A percentile compares a stretch with the other conserved stretches of the same genome.
Conservation (phyloP, 1,140 invertebrate genomes). For the Eurosta solidaginis region DNA sequence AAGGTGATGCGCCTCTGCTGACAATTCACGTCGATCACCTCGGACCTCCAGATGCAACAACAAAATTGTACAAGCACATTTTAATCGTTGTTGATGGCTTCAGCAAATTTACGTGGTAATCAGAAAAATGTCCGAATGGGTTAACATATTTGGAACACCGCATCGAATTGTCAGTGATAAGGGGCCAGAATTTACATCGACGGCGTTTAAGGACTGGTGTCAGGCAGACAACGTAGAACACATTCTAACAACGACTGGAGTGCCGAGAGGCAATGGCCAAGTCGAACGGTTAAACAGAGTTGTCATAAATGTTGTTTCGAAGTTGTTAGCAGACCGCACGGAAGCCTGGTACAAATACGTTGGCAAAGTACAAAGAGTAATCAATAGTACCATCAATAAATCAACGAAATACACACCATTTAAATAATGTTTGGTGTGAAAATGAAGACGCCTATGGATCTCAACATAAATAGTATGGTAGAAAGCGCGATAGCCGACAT, state of each 20-base stretch:
- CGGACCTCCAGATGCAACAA: conserved; percentile 43
- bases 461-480: too few relatives aligned
- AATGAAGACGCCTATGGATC: neutral
- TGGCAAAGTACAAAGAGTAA: neutral
- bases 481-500: too few relatives aligned
- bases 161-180: conserved; percentile 37
- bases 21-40: conserved; percentile 35
- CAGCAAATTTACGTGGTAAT: conserved; percentile 43
- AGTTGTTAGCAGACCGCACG: neutral
- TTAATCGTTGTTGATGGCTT: conserved; percentile 44
- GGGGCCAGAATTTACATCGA: conserved; percentile 37
- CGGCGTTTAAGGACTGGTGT: conserved; percentile 44
- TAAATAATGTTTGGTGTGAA: conserved; percentile 14
- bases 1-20: conserved; percentile 39
- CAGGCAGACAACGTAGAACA: conserved; percentile 40
- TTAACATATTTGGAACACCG: conserved; percentile 49
- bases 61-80: conserved; percentile 43
- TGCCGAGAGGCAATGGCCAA: conserved; percentile 45
- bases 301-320: conserved; percentile 21
- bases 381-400: neutral
- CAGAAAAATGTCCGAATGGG: conserved; percentile 34
- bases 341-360: neutral
- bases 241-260: conserved; percentile 42
- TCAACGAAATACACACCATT: neutral
- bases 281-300: neutral